Evolutionary conservation across 2,888 invertebrate species (phyloP).

Genomic region (Eupithecia abbreviata): DNA sequence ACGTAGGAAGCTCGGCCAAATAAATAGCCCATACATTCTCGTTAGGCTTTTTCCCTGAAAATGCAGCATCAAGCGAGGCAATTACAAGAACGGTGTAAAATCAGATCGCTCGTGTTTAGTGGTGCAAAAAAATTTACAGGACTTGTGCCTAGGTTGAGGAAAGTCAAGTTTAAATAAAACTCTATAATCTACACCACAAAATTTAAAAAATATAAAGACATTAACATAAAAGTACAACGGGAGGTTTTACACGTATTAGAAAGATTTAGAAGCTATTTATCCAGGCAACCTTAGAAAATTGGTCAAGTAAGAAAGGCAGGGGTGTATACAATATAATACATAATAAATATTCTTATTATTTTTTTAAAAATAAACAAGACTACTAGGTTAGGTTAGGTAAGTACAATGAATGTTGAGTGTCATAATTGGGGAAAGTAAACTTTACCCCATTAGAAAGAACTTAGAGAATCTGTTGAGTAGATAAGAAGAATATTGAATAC

Average conservation of each 20-base stretch:
- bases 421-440: background rate
- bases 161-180: background rate
- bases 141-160: slow-evolving; percentile 11
- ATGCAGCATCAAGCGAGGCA: slow-evolving; percentile 53
- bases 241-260: no score
- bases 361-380: background rate
- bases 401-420: no score
- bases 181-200: no score
- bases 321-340: no score
- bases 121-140: slow-evolving; percentile 22
- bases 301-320: no score
- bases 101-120: slow-evolving; percentile 47
- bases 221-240: no score
- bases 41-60: slow-evolving; percentile 59
- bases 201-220: no score
- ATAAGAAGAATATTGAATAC: background rate
- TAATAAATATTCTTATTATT: no score
- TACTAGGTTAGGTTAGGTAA: background rate
- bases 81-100: slow-evolving; percentile 44
- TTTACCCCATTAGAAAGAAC: background rate
- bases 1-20: slow-evolving; percentile 64
- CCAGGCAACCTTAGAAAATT: no score
- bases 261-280: no score
- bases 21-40: slow-evolving; percentile 69
- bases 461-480: background rate